Base-by-base conservation (phyloP, 2,113 vertebrate genomes). In the Poicephalus gulielmi region DNA sequence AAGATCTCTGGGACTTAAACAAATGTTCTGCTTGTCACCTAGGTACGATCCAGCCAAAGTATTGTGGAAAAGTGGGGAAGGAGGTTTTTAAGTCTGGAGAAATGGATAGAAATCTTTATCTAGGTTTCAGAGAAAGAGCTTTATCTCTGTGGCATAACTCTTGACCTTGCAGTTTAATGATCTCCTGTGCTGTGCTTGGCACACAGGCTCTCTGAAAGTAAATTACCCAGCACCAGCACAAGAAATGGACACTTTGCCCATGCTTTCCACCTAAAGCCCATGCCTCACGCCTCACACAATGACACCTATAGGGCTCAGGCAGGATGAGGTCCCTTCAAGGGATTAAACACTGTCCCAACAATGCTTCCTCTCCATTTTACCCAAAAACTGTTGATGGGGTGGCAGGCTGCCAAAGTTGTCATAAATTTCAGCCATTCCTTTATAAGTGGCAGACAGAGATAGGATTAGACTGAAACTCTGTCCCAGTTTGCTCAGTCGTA, bases 181-280 rank as follows among this genome's bases (percentile, higher is more conserved):
- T 76, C 20, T 59, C 27, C 28, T 81, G 35, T 57, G 41, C 8
- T 78, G 16, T 52, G 35, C 9, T 70, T 10, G 13, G 17, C 33
- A 78, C 37, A 37, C 25, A 39, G 33, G 78, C 46, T 43, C 8
- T 47, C 46, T 81, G 44, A 17, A 83, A 90, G 25, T 35, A 83
- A 87, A 71, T 91, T 71, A 52, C 18, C 85, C 41, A 17, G 19
- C 39, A 24, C 13, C 37, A 55, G 62, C 17, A 7, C n/a, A 67
- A 69, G 28, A 66, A 89, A 35, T 5, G 10, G 31, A 62, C 0
- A 0, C 5, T 60, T 71, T 89, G 16, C 18, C 33, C 11, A 17
- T 1, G 0, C 25, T 39, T 79, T 60, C 14, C 59, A 19, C 15
- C 1, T 5, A 67, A 81, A 78, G 1, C 8, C 23, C 30, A 3